Evolutionary conservation across 2,888 invertebrate species (phyloP).

Genomic region (Pollenia amentaria): DNA sequence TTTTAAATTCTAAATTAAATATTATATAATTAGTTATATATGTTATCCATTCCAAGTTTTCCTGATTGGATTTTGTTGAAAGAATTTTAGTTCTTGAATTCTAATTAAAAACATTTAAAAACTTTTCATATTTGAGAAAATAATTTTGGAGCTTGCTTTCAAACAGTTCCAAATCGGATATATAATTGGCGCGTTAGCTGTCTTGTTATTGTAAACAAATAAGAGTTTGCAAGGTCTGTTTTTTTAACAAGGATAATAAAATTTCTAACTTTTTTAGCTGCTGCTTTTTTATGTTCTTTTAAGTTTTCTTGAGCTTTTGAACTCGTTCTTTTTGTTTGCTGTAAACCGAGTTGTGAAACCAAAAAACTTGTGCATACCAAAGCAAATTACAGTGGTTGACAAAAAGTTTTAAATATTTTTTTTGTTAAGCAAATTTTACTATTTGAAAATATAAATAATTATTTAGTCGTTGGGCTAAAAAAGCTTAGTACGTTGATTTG

Average conservation of each 20-base stretch:
- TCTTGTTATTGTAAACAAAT: neutral
- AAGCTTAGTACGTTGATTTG: too few relatives aligned
- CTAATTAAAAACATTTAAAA: too few relatives aligned
- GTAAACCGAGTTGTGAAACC: neutral
- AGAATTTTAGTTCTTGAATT: too few relatives aligned
- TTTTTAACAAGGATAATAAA: constrained; percentile 19
- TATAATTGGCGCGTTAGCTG: neutral
- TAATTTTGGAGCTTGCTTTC: too few relatives aligned
- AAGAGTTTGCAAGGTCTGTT: constrained; percentile 9
- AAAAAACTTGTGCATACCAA: constrained; percentile 1
- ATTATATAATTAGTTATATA: too few relatives aligned
- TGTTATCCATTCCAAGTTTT: too few relatives aligned
- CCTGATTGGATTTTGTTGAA: too few relatives aligned
- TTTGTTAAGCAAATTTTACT: too few relatives aligned
- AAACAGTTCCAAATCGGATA: neutral
- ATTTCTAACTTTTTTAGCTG: neutral
- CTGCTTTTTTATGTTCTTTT: neutral
- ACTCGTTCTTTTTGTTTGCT: constrained; percentile 27
- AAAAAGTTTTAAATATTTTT: neutral
- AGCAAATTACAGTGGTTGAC: neutral
- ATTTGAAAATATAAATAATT: too few relatives aligned
- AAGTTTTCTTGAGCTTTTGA: constrained; percentile 11
- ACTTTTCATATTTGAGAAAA: too few relatives aligned
- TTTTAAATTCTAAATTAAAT: too few relatives aligned
- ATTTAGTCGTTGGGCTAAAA: too few relatives aligned